These are phyloP conservation scores for Halcyon chelicuti DNA, from an alignment of 2,797 vertebrate genomes.

Conservation along the genomic window DNA sequence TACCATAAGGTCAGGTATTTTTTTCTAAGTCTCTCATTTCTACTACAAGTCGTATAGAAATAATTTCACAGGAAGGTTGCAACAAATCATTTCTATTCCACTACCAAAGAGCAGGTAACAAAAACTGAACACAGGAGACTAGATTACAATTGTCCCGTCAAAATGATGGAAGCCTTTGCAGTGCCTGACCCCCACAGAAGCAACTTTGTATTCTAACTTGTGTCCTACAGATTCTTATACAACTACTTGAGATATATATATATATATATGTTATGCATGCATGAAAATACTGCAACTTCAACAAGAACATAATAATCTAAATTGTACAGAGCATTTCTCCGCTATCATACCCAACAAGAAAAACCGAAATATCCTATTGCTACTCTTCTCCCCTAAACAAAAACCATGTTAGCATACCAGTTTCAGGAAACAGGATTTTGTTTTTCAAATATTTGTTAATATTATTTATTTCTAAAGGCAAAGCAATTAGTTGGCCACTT, in stretches of 20 bases:
- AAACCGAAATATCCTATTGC: not conserved
- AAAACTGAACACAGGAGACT: not conserved
- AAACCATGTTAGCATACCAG: not conserved
- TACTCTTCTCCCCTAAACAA: not conserved
- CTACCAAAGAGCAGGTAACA: not conserved
- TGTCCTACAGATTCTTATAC: not conserved
- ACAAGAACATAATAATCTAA: not conserved
- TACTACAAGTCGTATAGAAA: not conserved
- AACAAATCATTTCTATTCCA: not conserved
- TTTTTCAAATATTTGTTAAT: not conserved
- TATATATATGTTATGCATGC: no score
- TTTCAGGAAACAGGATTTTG: not conserved
- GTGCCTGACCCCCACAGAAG: not conserved
- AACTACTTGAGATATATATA: not conserved
- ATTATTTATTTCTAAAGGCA: no score
- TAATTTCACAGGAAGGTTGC: not conserved
- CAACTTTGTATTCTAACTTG: not conserved
- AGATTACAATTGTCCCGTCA: not conserved
- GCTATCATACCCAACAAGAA: not conserved
- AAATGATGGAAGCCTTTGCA: not conserved
- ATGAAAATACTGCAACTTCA: not conserved
- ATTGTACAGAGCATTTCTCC: not conserved
- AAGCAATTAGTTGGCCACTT: slow-evolving; percentile 62
- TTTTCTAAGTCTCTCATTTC: not conserved
- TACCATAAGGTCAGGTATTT: not conserved